Conservation (phyloP, 2,113 vertebrate genomes). For the Chaetodon auriga region DNA sequence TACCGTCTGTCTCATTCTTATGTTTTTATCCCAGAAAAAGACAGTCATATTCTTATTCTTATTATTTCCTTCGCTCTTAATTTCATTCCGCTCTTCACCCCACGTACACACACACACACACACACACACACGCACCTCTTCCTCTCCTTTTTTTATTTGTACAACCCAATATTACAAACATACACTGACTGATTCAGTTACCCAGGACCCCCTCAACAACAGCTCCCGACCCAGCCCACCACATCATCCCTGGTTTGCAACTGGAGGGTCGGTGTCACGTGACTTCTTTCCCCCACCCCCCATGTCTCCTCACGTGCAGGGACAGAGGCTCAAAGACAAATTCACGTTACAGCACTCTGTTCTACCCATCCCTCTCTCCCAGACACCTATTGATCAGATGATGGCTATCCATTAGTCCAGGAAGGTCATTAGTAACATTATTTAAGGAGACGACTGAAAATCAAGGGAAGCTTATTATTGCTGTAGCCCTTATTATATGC, state of each 20-base stretch:
- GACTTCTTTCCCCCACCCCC: constrained; percentile 5
- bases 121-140: not conserved
- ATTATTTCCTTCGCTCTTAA: not conserved
- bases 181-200: not conserved
- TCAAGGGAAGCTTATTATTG: not conserved
- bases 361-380: not conserved
- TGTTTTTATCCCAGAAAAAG: not conserved
- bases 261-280: constrained; percentile 60
- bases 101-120: not conserved
- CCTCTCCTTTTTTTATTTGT: not conserved
- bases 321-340: constrained; percentile 40
- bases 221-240: constrained; percentile 25
- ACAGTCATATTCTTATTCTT: not conserved
- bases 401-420: not conserved
- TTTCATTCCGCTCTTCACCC: not conserved
- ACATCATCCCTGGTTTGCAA: constrained; percentile 27
- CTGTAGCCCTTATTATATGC: not conserved
- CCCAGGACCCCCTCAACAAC: constrained; percentile 20
- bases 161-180: not conserved
- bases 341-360: constrained; percentile 24
- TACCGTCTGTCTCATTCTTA: constrained; percentile 8
- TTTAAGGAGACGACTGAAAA: not conserved
- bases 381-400: constrained; percentile 47
- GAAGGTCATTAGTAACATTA: not conserved
- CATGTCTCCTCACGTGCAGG: constrained; percentile 65